Conservation (phyloP, 2,888 invertebrate species). For the Idaea straminata region DNA sequence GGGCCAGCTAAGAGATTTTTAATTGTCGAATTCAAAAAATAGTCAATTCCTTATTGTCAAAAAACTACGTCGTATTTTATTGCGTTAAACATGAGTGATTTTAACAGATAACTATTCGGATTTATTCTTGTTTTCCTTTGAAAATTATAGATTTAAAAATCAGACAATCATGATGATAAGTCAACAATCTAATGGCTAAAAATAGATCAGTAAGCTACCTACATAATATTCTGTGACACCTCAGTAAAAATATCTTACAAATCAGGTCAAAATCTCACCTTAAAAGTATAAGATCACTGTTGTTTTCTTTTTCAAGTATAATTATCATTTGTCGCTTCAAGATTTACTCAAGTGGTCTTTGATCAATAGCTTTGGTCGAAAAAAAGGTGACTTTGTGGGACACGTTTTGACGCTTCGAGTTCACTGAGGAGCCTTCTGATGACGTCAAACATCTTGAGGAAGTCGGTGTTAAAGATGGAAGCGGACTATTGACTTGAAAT, state of each 20-base stretch:
- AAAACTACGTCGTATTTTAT: no score
- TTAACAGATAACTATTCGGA: no score
- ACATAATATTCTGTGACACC: neutral
- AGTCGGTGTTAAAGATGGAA: conserved; percentile 47
- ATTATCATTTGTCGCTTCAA: conserved; percentile 2
- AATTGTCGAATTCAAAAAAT: no score
- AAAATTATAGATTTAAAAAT: no score
- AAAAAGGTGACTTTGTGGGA: conserved; percentile 53
- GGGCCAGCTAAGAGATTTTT: no score
- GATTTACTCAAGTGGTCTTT: conserved; percentile 37
- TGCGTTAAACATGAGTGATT: no score
- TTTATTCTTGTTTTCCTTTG: no score
- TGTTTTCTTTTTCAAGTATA: conserved; percentile 21
- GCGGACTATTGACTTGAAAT: conserved; percentile 33
- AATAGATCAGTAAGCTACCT: neutral
- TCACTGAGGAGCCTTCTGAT: conserved; percentile 43
- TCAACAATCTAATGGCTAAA: neutral
- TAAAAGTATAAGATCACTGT: conserved; percentile 7
- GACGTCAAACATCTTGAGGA: conserved; percentile 48
- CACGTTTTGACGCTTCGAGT: conserved; percentile 44
- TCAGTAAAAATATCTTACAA: neutral
- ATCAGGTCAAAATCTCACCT: neutral
- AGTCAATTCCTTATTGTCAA: no score
- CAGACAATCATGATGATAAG: no score
- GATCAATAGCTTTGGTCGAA: conserved; percentile 56